Evolutionary conservation across 1,140 invertebrate species (phyloP).

Genomic region (Cataglyphis hispanica): DNA sequence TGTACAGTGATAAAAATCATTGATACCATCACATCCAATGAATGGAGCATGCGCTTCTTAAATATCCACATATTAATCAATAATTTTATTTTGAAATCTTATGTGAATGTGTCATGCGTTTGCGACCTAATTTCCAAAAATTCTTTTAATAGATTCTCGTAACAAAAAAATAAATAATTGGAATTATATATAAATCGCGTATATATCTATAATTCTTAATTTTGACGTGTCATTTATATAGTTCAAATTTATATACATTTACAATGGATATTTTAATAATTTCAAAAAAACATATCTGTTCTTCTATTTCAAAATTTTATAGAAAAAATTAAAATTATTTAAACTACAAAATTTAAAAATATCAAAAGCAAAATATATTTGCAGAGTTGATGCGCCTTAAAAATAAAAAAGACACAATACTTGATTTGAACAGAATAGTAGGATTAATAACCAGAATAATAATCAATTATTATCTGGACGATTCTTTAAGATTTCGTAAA

Average conservation of each 20-base stretch:
- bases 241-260: not conserved
- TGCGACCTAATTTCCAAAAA: not conserved
- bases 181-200: not conserved
- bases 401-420: not conserved
- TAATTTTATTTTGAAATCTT: not conserved
- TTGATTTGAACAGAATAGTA: not conserved
- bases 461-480: not conserved
- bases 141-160: not conserved
- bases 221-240: not conserved
- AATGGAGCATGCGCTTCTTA: conserved; percentile 6
- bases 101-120: not conserved
- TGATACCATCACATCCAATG: not conserved
- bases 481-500: not conserved
- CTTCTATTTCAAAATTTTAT: not conserved
- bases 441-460: not conserved
- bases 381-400: not conserved
- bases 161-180: conserved; percentile 12
- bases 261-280: not conserved
- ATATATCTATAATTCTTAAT: not conserved
- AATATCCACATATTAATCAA: not conserved
- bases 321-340: too few species aligned
- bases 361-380: not conserved
- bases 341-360: too few species aligned
- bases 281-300: not conserved
- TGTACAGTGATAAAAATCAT: conserved; percentile 23